Percentiles rank a stretch among this genome's conserved stretches.
phyloP scores from a whole-genome alignment of 2,113 vertebrate genomes.

The Dasyprocta punctata region DNA sequence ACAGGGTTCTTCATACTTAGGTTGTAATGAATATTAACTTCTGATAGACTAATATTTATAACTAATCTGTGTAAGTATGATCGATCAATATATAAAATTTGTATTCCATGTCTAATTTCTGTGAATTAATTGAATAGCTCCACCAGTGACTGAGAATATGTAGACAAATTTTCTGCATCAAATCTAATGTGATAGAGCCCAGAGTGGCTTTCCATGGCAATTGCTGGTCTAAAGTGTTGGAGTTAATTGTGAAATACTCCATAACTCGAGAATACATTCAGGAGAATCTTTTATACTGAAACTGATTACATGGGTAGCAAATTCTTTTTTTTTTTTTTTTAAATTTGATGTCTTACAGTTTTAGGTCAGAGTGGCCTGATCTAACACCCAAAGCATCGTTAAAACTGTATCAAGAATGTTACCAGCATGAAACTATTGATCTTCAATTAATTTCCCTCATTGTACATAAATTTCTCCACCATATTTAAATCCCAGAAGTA shows the following conservation, averaged over 20 bases:
- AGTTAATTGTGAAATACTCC: neutral
- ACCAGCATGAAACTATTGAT: neutral
- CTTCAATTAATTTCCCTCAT: neutral
- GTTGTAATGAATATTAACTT: constrained; percentile 21
- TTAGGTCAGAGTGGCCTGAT: neutral
- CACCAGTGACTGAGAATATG: neutral
- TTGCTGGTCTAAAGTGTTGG: neutral
- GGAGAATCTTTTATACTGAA: neutral
- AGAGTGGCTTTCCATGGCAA: neutral
- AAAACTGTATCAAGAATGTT: neutral
- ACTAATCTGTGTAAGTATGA: neutral
- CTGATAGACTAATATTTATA: constrained; percentile 45
- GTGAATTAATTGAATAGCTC: constrained; percentile 31
- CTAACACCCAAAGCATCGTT: neutral
- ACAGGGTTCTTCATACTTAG: constrained; percentile 13
- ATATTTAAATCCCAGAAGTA: neutral
- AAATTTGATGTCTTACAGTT: neutral
- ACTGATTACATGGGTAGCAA: neutral
- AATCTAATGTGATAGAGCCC: neutral
- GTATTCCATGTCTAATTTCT: constrained; percentile 54
- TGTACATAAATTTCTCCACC: neutral
- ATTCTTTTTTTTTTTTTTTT: neutral
- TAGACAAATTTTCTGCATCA: neutral
- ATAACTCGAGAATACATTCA: neutral
- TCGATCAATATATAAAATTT: constrained; percentile 34